Conservation (phyloP, 2,888 invertebrate genomes). For the Sesamia inferens region DNA sequence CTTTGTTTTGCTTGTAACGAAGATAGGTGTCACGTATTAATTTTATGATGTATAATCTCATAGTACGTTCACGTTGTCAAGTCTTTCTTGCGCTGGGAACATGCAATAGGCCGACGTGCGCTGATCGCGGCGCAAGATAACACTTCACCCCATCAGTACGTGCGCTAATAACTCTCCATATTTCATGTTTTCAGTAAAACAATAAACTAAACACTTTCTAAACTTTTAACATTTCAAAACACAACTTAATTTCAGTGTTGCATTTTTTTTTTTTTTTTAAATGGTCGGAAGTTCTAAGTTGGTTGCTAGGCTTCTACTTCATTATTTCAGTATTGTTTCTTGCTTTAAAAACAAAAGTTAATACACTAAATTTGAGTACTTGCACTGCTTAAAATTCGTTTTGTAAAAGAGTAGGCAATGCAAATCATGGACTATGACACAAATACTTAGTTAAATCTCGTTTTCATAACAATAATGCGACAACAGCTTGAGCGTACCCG, state of each 20-base stretch:
- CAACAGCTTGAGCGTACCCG: neutral
- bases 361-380: neutral
- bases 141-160: slow-evolving; percentile 49
- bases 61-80: slow-evolving; percentile 52
- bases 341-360: neutral
- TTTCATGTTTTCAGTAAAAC: slow-evolving; percentile 52
- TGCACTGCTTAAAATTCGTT: neutral
- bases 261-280: slow-evolving; percentile 26
- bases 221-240: slow-evolving; percentile 34
- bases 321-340: slow-evolving; percentile 9
- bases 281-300: slow-evolving; percentile 1
- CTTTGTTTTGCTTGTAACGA: slow-evolving; percentile 23
- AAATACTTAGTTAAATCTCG: too few relatives aligned
- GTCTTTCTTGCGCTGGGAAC: slow-evolving; percentile 59
- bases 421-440: neutral
- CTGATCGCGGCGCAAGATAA: slow-evolving; percentile 70
- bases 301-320: neutral
- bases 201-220: slow-evolving; percentile 32
- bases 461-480: neutral
- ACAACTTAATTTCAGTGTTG: slow-evolving; percentile 34
- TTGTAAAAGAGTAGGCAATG: too few relatives aligned
- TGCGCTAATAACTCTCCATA: slow-evolving; percentile 45
- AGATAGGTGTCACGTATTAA: slow-evolving; percentile 57
- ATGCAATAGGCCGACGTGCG: slow-evolving; percentile 71
- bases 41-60: slow-evolving; percentile 52